Percentiles rank a stretch among this genome's conserved stretches.
Conservation (phyloP, 2,113 vertebrate species). For the Tragelaphus scriptus region DNA sequence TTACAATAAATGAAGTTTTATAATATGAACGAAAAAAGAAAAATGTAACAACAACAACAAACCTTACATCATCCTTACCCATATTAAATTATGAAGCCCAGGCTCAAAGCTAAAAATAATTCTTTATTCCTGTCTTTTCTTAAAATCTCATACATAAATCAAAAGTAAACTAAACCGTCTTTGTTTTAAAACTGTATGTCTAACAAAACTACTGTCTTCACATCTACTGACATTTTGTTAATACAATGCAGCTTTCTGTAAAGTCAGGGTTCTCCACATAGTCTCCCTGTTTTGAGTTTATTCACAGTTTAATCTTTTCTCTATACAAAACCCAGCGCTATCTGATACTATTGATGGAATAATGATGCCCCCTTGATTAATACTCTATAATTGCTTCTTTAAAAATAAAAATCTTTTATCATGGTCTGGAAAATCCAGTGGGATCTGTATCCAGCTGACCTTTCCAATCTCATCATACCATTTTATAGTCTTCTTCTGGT, state of each 20-base stretch:
- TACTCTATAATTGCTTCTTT: not conserved
- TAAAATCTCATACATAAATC: not conserved
- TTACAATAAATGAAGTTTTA: not conserved
- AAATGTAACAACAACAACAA: not conserved
- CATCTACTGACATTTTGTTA: not conserved
- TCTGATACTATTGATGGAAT: not conserved
- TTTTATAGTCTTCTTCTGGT: not conserved
- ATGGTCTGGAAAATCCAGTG: not conserved
- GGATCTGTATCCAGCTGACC: not conserved
- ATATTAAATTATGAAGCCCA: not conserved
- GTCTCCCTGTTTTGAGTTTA: not conserved
- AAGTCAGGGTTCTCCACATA: not conserved
- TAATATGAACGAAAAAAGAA: not conserved
- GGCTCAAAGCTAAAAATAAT: not conserved
- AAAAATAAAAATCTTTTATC: not conserved
- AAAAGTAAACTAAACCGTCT: not conserved
- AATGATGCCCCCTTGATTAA: not conserved
- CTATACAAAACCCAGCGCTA: not conserved
- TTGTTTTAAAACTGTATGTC: not conserved
- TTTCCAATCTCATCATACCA: not conserved
- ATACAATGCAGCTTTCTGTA: not conserved
- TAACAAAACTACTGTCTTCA: not conserved
- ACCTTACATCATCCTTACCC: not conserved
- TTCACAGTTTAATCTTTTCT: not conserved
- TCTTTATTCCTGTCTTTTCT: not conserved